phyloP scores from a whole-genome alignment of 2,797 vertebrate species.

The Manis crassicaudata region DNA sequence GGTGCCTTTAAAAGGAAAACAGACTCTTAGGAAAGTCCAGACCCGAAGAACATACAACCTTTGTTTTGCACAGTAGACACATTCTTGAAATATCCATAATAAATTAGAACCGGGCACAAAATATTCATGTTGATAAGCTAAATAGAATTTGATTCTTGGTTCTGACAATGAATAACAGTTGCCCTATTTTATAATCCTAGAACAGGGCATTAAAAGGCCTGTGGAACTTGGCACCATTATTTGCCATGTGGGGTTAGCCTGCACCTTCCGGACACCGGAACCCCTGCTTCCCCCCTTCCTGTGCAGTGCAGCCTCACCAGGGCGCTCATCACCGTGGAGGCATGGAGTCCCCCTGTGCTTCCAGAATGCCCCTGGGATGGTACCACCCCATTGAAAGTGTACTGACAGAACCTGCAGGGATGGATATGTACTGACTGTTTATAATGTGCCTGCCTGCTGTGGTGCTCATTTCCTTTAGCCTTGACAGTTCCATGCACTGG shows the following conservation, averaged over 20 bases:
- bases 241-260: neutral
- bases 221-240: neutral
- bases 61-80: neutral
- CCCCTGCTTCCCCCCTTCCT: rapidly evolving
- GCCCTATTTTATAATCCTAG: neutral
- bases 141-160: neutral
- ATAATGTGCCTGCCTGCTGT: rapidly evolving
- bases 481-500: neutral
- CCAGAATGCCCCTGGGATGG: neutral
- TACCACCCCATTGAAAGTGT: neutral
- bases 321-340: neutral
- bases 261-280: neutral
- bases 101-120: neutral
- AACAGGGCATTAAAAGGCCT: neutral
- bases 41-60: neutral
- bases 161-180: neutral
- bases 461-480: rapidly evolving
- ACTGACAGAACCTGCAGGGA: too few species aligned
- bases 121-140: neutral
- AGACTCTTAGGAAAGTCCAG: neutral
- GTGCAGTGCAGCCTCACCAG: too few species aligned
- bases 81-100: neutral
- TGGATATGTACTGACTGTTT: rapidly evolving
- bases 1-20: neutral
- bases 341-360: neutral